Conservation (phyloP, 2,888 invertebrate genomes). For the Caenorhabditis sp. region DNA sequence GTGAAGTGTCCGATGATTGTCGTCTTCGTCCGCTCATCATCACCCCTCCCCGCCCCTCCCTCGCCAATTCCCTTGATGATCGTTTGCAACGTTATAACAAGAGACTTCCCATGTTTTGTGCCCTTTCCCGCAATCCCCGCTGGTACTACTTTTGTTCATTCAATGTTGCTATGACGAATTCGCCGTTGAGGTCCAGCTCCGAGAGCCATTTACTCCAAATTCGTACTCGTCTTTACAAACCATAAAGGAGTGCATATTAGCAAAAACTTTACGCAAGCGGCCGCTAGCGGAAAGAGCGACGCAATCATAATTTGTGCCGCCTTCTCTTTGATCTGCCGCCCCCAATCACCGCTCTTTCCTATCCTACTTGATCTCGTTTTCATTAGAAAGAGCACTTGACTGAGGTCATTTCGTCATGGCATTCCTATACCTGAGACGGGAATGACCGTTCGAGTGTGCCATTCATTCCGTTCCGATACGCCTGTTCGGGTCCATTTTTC, state of each 20-base stretch:
- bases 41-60: constrained; percentile 21
- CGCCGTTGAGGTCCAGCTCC: background rate
- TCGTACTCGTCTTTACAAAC: background rate
- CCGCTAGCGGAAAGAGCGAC: constrained; percentile 22
- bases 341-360: constrained; percentile 1
- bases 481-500: constrained; percentile 33
- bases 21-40: constrained; percentile 42
- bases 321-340: constrained; percentile 37
- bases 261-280: constrained; percentile 10
- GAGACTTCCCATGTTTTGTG: constrained; percentile 34
- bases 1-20: constrained; percentile 62
- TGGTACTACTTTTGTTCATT: constrained; percentile 4
- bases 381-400: constrained; percentile 39
- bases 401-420: constrained; percentile 45
- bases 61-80: constrained; percentile 63
- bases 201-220: background rate
- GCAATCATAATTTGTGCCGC: constrained; percentile 52
- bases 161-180: constrained; percentile 40
- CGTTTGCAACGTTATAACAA: constrained; percentile 50
- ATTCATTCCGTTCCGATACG: constrained; percentile 20
- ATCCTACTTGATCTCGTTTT: constrained; percentile 48
- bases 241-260: constrained; percentile 9
- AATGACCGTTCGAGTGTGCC: constrained; percentile 48
- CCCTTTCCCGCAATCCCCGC: constrained; percentile 41
- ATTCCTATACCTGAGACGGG: constrained; percentile 49